Evolutionary conservation across 2,113 vertebrate genomes (phyloP).

Genomic region (Dermatemys mawii): DNA sequence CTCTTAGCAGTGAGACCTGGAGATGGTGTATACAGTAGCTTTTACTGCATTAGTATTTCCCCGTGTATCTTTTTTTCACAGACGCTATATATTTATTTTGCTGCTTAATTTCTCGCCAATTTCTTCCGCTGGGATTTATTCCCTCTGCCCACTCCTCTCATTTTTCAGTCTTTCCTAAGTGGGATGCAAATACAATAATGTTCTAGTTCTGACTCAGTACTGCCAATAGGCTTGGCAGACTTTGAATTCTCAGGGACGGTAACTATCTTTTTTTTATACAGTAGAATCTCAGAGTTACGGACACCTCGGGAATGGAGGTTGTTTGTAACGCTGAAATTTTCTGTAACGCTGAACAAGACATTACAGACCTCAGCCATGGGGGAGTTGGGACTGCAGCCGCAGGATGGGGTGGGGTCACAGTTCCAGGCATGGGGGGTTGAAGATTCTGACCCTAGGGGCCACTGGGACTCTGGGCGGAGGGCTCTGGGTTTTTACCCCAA

Average conservation of each 20-base stretch:
- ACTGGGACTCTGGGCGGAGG: too few relatives aligned
- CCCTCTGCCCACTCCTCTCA: neutral
- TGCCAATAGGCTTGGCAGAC: neutral
- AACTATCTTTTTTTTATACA: neutral
- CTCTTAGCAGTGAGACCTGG: slow-evolving; percentile 34
- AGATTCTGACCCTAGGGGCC: too few relatives aligned
- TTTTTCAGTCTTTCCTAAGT: neutral
- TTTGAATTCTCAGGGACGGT: neutral
- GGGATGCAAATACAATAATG: neutral
- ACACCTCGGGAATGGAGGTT: too few relatives aligned
- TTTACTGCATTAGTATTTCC: slow-evolving; percentile 41
- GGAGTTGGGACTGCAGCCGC: too few relatives aligned
- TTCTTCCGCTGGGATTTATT: slow-evolving; percentile 8
- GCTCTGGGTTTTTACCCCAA: too few relatives aligned
- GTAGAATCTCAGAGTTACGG: too few relatives aligned
- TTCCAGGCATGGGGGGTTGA: too few relatives aligned
- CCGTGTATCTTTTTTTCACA: neutral
- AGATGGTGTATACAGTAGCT: slow-evolving; percentile 21
- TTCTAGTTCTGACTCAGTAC: neutral
- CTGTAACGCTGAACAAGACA: too few relatives aligned
- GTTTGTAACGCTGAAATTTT: too few relatives aligned
- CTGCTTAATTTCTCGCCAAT: slow-evolving; percentile 2
- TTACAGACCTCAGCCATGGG: too few relatives aligned
- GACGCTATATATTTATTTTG: neutral
- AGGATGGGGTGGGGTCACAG: too few relatives aligned